These are phyloP conservation scores for Lucifuga dentata DNA, from an alignment of 2,113 vertebrate species.

Conservation along the genomic window DNA sequence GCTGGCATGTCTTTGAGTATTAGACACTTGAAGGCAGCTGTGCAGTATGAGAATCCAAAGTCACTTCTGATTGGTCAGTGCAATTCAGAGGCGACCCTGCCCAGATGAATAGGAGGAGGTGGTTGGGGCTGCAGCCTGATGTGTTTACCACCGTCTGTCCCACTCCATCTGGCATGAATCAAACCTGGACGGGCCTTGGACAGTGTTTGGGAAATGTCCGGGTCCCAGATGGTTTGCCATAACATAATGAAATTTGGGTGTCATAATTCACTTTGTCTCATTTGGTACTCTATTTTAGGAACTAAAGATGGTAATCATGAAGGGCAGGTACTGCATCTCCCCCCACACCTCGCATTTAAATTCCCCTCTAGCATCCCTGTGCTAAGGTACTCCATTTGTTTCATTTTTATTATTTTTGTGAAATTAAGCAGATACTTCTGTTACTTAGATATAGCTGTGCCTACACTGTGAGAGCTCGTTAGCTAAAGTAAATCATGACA, in stretches of 20 bases:
- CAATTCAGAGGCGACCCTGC: conserved; percentile 36
- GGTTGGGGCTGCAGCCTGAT: conserved; percentile 45
- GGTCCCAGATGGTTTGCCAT: conserved; percentile 51
- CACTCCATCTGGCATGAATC: conserved; percentile 44
- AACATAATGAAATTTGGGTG: conserved; percentile 53
- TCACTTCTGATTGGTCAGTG: no score
- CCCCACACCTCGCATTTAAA: conserved; percentile 10
- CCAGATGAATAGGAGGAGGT: conserved; percentile 20
- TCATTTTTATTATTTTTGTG: no score
- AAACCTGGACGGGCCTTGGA: conserved; percentile 53
- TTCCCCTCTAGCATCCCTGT: no score
- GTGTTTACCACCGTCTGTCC: conserved; percentile 72
- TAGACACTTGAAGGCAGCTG: not conserved
- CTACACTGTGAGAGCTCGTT: not conserved
- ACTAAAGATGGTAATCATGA: conserved; percentile 24
- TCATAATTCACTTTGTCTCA: conserved; percentile 47
- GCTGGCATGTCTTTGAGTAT: not conserved
- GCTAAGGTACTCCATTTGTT: no score
- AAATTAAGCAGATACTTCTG: not conserved
- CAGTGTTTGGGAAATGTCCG: conserved; percentile 25
- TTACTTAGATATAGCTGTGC: not conserved
- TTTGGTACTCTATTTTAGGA: conserved; percentile 20
- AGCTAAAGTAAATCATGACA: not conserved
- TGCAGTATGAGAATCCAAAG: not conserved
- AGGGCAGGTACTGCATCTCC: conserved; percentile 10